Percentiles rank a stretch among this genome's conserved stretches.
phyloP scores from a whole-genome alignment of 2,888 invertebrate genomes.

The Pollenia angustigena region DNA sequence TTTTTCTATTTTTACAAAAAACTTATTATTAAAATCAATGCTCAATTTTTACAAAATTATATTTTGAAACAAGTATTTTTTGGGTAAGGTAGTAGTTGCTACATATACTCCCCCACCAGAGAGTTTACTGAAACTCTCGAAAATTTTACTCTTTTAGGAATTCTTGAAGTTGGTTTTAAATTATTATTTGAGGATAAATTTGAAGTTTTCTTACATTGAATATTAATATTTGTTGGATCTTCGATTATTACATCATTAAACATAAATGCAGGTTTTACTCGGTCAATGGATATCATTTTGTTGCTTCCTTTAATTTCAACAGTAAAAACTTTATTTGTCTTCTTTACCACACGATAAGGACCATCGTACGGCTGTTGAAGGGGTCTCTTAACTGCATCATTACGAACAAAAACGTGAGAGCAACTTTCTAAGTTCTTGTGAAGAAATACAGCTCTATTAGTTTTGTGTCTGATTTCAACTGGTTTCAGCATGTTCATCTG shows the following conservation, averaged over 20 bases:
- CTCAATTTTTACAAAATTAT: too few relatives aligned
- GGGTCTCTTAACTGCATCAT: too few relatives aligned
- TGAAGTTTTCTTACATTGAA: neutral
- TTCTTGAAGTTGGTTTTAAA: neutral
- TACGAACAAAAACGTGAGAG: neutral
- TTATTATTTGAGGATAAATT: neutral
- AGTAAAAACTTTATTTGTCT: too few relatives aligned
- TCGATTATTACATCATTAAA: neutral
- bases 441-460: conserved; percentile 3
- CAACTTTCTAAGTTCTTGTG: conserved; percentile 1
- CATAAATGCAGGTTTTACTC: neutral
- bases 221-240: neutral
- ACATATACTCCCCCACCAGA: conserved; percentile 1
- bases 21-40: too few relatives aligned
- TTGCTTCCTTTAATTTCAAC: neutral
- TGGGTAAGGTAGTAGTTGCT: too few relatives aligned
- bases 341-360: too few relatives aligned
- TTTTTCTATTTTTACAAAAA: too few relatives aligned
- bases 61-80: too few relatives aligned
- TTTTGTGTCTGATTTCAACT: too few relatives aligned
- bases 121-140: neutral
- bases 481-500: too few relatives aligned
- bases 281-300: neutral
- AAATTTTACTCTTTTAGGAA: neutral
- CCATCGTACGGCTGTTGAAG: neutral